phyloP scores from a whole-genome alignment of 2,113 vertebrate genomes.

The Thinocorus orbignyianus region DNA sequence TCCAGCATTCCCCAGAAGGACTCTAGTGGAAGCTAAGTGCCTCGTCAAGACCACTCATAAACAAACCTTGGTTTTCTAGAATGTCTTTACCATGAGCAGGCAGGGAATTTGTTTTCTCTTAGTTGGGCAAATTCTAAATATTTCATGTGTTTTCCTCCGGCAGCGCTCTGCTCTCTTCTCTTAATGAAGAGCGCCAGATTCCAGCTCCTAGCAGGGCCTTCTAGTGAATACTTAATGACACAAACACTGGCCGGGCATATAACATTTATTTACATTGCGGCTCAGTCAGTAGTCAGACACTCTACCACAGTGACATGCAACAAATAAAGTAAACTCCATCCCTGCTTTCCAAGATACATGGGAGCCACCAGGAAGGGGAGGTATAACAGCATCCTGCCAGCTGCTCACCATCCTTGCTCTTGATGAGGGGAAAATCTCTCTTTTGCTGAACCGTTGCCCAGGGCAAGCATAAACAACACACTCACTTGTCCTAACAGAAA shows the following conservation, averaged over 20 bases:
- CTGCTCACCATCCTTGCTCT: background rate
- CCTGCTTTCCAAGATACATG: background rate
- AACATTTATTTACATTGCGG: constrained; percentile 31
- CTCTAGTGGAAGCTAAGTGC: background rate
- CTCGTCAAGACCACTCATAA: background rate
- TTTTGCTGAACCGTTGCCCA: background rate
- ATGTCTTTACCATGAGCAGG: background rate
- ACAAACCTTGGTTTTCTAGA: background rate
- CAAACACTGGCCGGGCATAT: background rate
- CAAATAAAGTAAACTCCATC: background rate
- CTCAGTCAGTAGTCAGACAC: background rate
- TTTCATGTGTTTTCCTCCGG: background rate
- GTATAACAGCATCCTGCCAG: background rate
- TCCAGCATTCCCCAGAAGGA: background rate
- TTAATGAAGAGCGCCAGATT: background rate
- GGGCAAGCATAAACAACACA: background rate
- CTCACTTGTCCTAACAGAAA: background rate
- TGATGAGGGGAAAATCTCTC: background rate
- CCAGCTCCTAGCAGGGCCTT: background rate
- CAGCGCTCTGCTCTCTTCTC: constrained; percentile 16
- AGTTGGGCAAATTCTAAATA: constrained; percentile 18
- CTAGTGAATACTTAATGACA: background rate
- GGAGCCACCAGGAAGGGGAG: background rate
- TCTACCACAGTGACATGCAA: background rate
- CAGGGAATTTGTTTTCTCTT: background rate